Evolutionary conservation across 2,113 vertebrate species (phyloP).

Genomic region (Glareola pratincola): DNA sequence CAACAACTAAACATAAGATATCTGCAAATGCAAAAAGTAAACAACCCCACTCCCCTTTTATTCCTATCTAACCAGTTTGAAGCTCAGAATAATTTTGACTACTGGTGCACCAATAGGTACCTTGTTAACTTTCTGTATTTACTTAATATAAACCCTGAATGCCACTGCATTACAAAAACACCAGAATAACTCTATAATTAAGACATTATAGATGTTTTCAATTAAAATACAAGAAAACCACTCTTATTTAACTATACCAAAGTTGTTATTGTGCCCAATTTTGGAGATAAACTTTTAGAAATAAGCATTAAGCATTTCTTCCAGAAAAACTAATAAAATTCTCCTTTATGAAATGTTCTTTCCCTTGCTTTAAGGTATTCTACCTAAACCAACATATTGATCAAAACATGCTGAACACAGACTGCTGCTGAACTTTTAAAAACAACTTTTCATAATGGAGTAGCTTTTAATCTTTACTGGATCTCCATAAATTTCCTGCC

Average conservation of each 20-base stretch:
- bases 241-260: neutral
- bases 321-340: neutral
- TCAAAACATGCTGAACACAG: neutral
- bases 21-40: neutral
- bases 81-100: neutral
- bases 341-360: neutral
- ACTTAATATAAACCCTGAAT: neutral
- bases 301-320: neutral
- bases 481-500: neutral
- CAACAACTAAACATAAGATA: neutral
- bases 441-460: neutral
- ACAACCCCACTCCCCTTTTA: neutral
- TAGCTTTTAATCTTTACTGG: neutral
- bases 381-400: neutral
- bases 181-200: neutral
- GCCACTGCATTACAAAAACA: neutral
- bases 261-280: neutral
- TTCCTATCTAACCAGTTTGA: neutral
- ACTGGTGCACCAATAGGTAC: neutral
- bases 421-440: neutral
- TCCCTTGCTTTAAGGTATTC: neutral
- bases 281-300: neutral
- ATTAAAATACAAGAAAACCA: neutral
- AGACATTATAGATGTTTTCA: neutral
- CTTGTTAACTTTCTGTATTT: neutral